Percentiles rank a stretch among this genome's conserved stretches.
Evolutionary conservation across 2,888 invertebrate species (phyloP).

Genomic region (Drosophila sordidula): DNA sequence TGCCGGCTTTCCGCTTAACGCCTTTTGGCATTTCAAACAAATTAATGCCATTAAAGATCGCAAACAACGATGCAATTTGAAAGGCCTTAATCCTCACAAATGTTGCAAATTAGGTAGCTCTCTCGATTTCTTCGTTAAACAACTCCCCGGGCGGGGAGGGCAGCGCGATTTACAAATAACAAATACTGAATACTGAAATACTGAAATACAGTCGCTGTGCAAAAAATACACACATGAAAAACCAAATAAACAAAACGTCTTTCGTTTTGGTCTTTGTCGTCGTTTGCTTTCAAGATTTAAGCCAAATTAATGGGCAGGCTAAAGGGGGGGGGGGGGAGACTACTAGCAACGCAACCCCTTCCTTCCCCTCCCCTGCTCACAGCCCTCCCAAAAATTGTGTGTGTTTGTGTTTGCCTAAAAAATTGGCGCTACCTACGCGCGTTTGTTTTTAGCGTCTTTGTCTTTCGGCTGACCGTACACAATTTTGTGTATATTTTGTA

Average conservation of each 20-base stretch:
- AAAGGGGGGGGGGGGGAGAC: neutral
- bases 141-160: slow-evolving; percentile 1
- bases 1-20: slow-evolving; percentile 48
- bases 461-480: slow-evolving; percentile 5
- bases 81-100: slow-evolving; percentile 53
- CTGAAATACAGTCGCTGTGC: slow-evolving; percentile 1
- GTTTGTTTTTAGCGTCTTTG: slow-evolving; percentile 72
- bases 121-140: slow-evolving; percentile 46
- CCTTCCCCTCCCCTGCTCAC: neutral
- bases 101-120: slow-evolving; percentile 71
- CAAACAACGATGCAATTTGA: slow-evolving; percentile 59
- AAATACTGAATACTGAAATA: slow-evolving; percentile 8
- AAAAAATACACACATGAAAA: slow-evolving; percentile 32
- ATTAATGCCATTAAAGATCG: slow-evolving; percentile 53
- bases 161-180: slow-evolving; percentile 6
- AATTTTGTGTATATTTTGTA: slow-evolving; percentile 35
- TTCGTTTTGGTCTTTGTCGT: slow-evolving; percentile 54
- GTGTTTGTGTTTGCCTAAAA: slow-evolving; percentile 68
- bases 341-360: neutral
- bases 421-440: slow-evolving; percentile 75
- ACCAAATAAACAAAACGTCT: slow-evolving; percentile 63
- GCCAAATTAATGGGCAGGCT: slow-evolving; percentile 72
- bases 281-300: slow-evolving; percentile 61
- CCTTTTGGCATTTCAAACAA: slow-evolving; percentile 60
- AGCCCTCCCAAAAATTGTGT: neutral